Evolutionary conservation across 2,797 vertebrate species (phyloP), one percentile per base, ranked within the genome.

Genomic region (Todus mexicanus): DNA sequence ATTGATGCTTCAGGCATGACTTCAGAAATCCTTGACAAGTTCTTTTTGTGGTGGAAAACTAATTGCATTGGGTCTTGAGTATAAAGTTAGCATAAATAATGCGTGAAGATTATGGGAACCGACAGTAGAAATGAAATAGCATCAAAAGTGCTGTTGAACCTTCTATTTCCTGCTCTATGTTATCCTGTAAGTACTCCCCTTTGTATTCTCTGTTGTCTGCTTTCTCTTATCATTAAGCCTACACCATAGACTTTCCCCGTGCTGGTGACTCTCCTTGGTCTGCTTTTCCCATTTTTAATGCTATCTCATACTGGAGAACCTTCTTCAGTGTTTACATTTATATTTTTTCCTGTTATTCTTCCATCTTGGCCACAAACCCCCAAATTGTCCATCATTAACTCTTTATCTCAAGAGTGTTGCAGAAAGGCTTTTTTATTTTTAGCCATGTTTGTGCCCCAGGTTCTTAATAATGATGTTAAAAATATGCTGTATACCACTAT

Each of bases 171-270:
- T 87, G 21, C 18, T 79, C 8, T 84, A 1, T n/a, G 40, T 35
- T 69, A 89, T 81, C 9, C 20, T 63, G 6, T 10, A 54, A 20
- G 33, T 38, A 6, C 7, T 64, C 7, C 74, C 25, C 23, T 81
- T 50, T 72, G 6, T 57, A 17, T 77, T 27, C 27, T 64, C 38
- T 61, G 7, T 33, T 51, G 5, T 14, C 17, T 48, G 50, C 25
- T 48, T 38, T 70, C 59, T 84, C 7, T 42, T 8, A 11, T 64
- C 5, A 29, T 38, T 60, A 26, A 68, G 1, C 35, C 22, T 61
- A 2, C 53, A 8, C 5, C 0, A 0, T 6, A 25, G 29, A 19
- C 31, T 48, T 71, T 42, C 7, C 4, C 10, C 54, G 5, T 42
- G 27, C 35, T 73, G 38, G 7, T 80, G 64, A 40, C 20, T 31